Evolutionary conservation across 2,797 vertebrate genomes (phyloP), one percentile per base, ranked within the genome.

Genomic region (Mus minutoides): DNA sequence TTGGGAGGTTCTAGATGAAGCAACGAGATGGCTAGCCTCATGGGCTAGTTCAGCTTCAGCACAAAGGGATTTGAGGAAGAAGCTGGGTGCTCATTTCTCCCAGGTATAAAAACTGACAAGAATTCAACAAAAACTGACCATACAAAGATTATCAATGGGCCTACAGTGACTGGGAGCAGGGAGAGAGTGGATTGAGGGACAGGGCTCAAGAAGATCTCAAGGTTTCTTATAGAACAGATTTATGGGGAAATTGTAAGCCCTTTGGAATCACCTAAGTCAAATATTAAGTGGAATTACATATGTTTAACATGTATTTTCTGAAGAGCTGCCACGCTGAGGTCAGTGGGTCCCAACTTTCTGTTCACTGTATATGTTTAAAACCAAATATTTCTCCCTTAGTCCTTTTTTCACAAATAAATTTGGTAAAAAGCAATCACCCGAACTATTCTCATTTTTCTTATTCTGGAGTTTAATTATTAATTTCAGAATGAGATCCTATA

Each of bases 231-330:
- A 76, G 79, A 78, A 84, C 12, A 43, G 29, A 24, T 62, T 79
- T 52, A 46, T 7, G 89, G 60, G 37, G 92, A 78, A 49, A 24
- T 16, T 76, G 4, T 85, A 54, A 85, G 60, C 69, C 56, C 80
- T 67, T 46, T 78, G n/a, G 76, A 82, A 52, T 82, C 82, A 82
- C 17, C 22, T 43, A 49, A 8, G 26, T 77, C 52, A 95, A 60
- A 83, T 90, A 92, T 58, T 73, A 90, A 82, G 34, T n/a, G 49
- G 56, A 92, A 84, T 92, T 76, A 56, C 52, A 52, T 67, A 12
- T 52, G 46, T 76, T 54, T 76, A 40, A 49, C 52, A 22, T 17
- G 22, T 67, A 80, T 88, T 67, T 88, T 69, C 73, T 85, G 26
- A 88, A 75, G 29, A 8, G 9, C 37, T 76, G 14, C 64, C n/a